phyloP scores from a whole-genome alignment of 2,113 vertebrate species.

The Mus spicilegus region DNA sequence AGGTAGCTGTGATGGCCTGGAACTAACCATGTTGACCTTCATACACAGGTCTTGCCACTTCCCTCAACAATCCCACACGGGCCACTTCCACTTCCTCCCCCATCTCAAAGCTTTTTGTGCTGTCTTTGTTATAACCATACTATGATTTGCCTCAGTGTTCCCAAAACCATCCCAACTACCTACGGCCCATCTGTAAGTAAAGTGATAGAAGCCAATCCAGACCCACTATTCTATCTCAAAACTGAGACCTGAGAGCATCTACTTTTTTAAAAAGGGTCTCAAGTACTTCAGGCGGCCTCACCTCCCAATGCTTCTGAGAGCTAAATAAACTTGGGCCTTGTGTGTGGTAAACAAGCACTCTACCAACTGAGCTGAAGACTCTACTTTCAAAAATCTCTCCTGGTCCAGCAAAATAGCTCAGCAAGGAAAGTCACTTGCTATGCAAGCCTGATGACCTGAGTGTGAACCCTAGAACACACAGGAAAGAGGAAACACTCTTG shows the following conservation, averaged over 20 bases:
- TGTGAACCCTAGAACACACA: not conserved
- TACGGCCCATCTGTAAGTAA: constrained; percentile 40
- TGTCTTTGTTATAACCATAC: not conserved
- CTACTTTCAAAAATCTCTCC: not conserved
- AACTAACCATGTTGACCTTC: not conserved
- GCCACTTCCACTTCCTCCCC: constrained; percentile 27
- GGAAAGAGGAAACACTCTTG: not conserved
- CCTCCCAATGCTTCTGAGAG: not conserved
- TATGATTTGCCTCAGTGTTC: not conserved
- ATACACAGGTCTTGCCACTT: not conserved
- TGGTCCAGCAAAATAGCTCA: not conserved
- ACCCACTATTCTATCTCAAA: constrained; percentile 22
- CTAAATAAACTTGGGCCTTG: not conserved
- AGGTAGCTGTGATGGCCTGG: not conserved
- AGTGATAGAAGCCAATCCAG: constrained; percentile 7
- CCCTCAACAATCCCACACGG: not conserved
- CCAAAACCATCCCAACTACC: constrained; percentile 17
- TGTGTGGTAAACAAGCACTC: not conserved
- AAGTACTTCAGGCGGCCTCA: not conserved
- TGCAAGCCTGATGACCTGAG: not conserved
- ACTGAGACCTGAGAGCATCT: constrained; percentile 36
- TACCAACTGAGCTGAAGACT: not conserved
- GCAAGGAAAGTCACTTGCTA: not conserved
- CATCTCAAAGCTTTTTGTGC: constrained; percentile 15
- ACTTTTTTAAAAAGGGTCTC: not conserved